Conservation (phyloP, 2,113 vertebrate genomes). For the Tachuris rubrigastra region DNA sequence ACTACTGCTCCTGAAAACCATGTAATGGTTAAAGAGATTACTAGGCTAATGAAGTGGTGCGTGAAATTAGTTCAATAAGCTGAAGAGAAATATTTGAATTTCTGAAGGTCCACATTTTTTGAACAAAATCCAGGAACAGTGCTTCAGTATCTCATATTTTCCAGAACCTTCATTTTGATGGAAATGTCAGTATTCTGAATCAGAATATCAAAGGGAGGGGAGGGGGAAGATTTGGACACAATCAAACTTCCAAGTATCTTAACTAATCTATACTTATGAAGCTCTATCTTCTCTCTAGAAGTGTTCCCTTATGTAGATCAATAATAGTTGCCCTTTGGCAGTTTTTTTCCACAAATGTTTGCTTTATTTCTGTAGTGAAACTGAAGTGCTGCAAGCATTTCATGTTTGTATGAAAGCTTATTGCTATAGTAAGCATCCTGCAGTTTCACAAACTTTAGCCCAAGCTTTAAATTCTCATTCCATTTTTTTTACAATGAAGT, state of each 20-base stretch:
- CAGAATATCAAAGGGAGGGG: not conserved
- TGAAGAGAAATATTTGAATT: not conserved
- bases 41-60: not conserved
- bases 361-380: not conserved
- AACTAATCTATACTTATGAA: not conserved
- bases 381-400: not conserved
- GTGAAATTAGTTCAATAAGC: not conserved
- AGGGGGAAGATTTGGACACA: rapidly evolving
- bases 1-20: not conserved
- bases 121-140: not conserved
- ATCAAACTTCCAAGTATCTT: not conserved
- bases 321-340: not conserved
- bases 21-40: not conserved
- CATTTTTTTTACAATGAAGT: not conserved
- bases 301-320: not conserved
- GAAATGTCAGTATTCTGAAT: not conserved
- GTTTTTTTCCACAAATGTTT: not conserved
- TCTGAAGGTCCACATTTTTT: not conserved
- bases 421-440: not conserved
- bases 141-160: not conserved
- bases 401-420: not conserved
- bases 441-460: not conserved
- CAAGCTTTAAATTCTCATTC: not conserved
- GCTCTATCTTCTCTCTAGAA: not conserved
- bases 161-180: not conserved